phyloP scores from a whole-genome alignment of 1,140 invertebrate genomes.

The Caenorhabditis elegans region WBcel235 BX284605.5:10302001-10302500 shows the following conservation, averaged over 20 bases:
- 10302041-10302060: no score
- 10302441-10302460: background rate
- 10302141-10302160: no score
- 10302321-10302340: background rate
- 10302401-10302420: background rate
- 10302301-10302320: constrained; percentile 1
- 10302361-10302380: background rate
- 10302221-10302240: constrained; percentile 29
- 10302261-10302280: background rate
- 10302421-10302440: constrained; percentile 8
- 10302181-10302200: no score
- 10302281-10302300: background rate
- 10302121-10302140: no score
- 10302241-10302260: constrained; percentile 5
- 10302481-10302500: background rate
- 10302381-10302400: background rate
- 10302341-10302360: background rate
- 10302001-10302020: no score
- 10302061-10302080: no score
- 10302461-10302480: background rate
- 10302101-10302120: no score
- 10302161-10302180: no score
- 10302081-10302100: no score
- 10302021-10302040: no score
- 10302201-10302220: background rate